Percentiles rank a stretch among this genome's conserved stretches.
phyloP scores from a whole-genome alignment of 37 sponge, comb jelly and placozoan species.

The Hormiphora californensis region DNA sequence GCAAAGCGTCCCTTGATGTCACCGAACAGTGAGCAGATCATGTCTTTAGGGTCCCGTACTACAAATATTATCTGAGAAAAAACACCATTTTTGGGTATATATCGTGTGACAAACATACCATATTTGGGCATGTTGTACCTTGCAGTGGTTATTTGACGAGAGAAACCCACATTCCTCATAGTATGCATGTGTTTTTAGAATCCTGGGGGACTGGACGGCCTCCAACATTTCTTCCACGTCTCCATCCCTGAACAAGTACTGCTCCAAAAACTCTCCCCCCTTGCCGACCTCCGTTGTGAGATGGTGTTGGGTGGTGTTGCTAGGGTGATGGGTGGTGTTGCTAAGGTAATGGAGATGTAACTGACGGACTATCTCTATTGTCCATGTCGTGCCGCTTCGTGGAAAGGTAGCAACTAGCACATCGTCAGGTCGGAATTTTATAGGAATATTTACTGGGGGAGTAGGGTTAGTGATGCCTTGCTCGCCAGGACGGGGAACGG shows the following conservation, averaged over 20 bases:
- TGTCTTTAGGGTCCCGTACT: background rate
- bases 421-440: background rate
- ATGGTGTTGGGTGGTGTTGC: background rate
- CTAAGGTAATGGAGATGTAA: background rate
- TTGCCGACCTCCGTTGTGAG: background rate
- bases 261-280: background rate
- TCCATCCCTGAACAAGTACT: too few relatives aligned
- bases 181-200: background rate
- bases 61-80: background rate
- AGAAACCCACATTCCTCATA: background rate
- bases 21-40: background rate
- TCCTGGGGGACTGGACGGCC: background rate
- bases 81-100: background rate
- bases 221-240: background rate
- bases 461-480: too few relatives aligned
- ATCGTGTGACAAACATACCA: background rate
- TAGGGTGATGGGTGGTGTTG: background rate
- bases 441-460: background rate
- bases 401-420: constrained; percentile 1
- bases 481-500: too few relatives aligned
- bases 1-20: background rate
- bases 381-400: constrained; percentile 4
- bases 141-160: background rate
- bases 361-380: background rate
- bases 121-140: background rate